Percentiles rank a stretch among this genome's conserved stretches.
Conservation (phyloP, 2,888 invertebrate genomes). For the Ophion costatus region DNA sequence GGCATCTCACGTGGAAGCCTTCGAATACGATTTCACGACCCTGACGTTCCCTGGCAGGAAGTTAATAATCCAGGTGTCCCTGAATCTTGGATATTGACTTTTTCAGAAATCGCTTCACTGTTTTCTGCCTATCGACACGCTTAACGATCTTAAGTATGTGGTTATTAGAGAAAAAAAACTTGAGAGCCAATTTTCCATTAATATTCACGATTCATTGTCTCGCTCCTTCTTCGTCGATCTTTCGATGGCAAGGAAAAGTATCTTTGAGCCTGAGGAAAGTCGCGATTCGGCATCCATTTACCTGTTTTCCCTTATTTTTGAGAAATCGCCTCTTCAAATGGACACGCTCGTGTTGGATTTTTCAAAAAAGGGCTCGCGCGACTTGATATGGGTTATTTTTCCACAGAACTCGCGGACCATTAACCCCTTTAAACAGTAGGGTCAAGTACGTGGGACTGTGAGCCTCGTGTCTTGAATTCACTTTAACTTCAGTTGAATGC, state of each 20-base stretch:
- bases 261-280: background rate
- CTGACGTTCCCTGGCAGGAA: constrained; percentile 56
- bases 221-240: background rate
- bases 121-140: background rate
- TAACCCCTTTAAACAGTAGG: constrained; percentile 66
- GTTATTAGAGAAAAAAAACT: background rate
- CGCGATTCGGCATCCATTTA: background rate
- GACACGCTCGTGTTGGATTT: background rate
- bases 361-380: background rate
- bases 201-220: too few relatives aligned
- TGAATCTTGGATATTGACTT: constrained; percentile 50
- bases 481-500: constrained; percentile 43
- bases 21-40: constrained; percentile 56
- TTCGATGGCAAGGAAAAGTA: background rate
- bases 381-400: constrained; percentile 31
- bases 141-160: background rate
- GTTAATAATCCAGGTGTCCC: constrained; percentile 54
- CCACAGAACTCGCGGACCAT: constrained; percentile 48
- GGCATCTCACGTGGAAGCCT: constrained; percentile 28
- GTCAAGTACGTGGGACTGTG: constrained; percentile 58
- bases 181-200: background rate
- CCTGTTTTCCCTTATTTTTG: background rate
- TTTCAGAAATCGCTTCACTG: constrained; percentile 10
- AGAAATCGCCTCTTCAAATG: background rate
- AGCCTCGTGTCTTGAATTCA: constrained; percentile 56